Base-by-base conservation (phyloP, 2,888 invertebrate genomes). In the Mellilla xanthometata region DNA sequence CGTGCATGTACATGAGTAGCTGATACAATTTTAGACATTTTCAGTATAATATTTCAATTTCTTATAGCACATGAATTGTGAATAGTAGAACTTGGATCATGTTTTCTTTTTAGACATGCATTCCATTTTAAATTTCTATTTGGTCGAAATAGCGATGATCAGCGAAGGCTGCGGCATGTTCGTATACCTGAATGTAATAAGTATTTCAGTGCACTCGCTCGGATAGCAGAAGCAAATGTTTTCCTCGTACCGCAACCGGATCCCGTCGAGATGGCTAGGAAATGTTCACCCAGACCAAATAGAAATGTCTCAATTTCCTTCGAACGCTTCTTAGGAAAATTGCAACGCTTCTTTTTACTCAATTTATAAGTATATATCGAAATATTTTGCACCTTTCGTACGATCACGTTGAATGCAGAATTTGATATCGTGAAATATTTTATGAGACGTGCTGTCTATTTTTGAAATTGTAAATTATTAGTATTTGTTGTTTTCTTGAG, bases 231-330 rank as follows among this genome's bases (percentile, higher is more conserved):
- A 66, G 68, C 50, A 64, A 72, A 73, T 68, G 68, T 72, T 74
- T 76, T 69, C 62, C 59, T 52, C 64, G 54, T 57, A 63, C 74
- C 74, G 69, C 78, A 65, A 69, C 75, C 70, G 71, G 74, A 72
- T 74, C 66, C 72, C 68, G 64, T 49, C 71, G 74, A 76, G 76
- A 81, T 80, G 74, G 76, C 72, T 65, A 65, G 74, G 78, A 80
- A 80, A 79, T 72, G 70, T 72, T 75, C 65, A 80, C 75, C 76
- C 80, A 79, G 77, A 80, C 76, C 78, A 82, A 83, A 83, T 82
- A 84, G 80, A 85, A 84, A 83, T 76, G 78, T 83, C 81, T 84
- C 81, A 80, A 86, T 84, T 87, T 86, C 84, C 84, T 79, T 60
- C 69, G 67, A 70, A 69, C 66, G 72, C 68, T 79, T 69, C 75